Evolutionary conservation across 2,113 vertebrate species (phyloP).

Genomic region (Psammodynastes pulverulentus): DNA sequence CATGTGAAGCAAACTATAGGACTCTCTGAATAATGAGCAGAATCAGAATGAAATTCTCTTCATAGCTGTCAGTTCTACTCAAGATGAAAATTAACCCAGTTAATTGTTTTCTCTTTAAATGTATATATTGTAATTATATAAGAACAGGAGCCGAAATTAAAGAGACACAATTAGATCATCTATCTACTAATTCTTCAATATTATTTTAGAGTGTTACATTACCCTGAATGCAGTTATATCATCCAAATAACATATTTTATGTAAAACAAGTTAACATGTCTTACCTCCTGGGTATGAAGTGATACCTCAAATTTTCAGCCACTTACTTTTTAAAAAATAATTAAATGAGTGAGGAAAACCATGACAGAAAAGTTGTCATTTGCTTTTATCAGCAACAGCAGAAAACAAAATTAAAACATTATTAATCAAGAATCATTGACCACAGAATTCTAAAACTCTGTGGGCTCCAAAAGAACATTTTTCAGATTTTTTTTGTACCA

Average conservation of each 20-base stretch:
- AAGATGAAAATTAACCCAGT: neutral
- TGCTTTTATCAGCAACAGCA: neutral
- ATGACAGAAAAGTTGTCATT: neutral
- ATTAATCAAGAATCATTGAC: neutral
- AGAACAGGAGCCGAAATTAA: neutral
- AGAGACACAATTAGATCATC: neutral
- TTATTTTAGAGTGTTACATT: neutral
- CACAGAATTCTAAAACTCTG: neutral
- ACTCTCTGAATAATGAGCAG: neutral
- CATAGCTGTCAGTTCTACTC: neutral
- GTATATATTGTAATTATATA: neutral
- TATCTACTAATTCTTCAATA: neutral
- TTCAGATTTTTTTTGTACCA: neutral
- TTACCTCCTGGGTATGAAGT: neutral
- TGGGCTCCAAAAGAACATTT: slow-evolving; percentile 7
- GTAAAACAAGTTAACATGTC: neutral
- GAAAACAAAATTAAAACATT: neutral
- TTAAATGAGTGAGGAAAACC: slow-evolving; percentile 11
- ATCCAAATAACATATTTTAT: neutral
- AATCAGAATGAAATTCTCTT: neutral
- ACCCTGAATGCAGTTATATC: neutral
- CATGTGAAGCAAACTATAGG: neutral
- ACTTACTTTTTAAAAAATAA: slow-evolving; percentile 24
- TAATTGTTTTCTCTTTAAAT: neutral
- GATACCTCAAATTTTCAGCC: neutral